phyloP scores from a whole-genome alignment of 2,113 vertebrate species.

The Echinops telfairi region DNA sequence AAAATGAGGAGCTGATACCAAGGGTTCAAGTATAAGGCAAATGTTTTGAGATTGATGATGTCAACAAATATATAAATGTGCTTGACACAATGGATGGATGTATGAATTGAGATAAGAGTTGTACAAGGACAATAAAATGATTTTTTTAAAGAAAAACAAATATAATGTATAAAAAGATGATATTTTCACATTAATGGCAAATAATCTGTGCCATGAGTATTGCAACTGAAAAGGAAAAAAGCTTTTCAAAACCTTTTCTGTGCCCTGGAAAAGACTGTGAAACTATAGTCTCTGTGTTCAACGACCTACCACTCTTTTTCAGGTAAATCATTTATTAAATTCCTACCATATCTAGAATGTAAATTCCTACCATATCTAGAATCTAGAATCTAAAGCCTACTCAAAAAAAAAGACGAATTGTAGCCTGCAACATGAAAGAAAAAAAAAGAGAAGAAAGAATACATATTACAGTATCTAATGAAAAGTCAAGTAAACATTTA shows the following conservation, averaged over 20 bases:
- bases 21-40: too few species aligned
- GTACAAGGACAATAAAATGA: too few species aligned
- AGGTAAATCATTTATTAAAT: neutral
- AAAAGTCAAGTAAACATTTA: constrained; percentile 44
- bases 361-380: neutral
- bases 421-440: neutral
- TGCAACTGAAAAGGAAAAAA: neutral
- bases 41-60: too few species aligned
- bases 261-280: neutral
- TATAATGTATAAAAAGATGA: neutral
- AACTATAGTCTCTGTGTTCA: neutral
- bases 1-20: too few species aligned
- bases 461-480: neutral
- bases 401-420: neutral
- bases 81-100: too few species aligned
- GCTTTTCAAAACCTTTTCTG: neutral
- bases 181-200: constrained; percentile 10
- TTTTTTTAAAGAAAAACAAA: neutral
- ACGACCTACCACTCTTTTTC: neutral
- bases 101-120: too few species aligned
- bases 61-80: too few species aligned
- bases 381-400: neutral
- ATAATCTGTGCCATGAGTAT: neutral
- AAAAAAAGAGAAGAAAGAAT: neutral
- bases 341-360: neutral